Evolutionary conservation across 2,797 vertebrate genomes (phyloP), one percentile per base, ranked within the genome.

Genomic region (Channallabes apus): DNA sequence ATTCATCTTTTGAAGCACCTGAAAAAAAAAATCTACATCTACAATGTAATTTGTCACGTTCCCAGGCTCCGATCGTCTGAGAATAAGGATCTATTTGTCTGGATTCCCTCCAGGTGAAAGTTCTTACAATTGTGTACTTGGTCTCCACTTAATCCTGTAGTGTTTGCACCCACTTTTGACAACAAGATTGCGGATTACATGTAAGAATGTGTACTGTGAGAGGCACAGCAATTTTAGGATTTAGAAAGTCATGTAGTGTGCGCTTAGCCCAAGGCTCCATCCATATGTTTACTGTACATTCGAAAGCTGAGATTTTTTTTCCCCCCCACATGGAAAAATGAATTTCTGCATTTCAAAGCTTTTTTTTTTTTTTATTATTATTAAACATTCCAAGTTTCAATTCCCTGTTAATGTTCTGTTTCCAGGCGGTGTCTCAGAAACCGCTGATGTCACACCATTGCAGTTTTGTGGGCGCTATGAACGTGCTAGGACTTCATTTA

Each of bases 131-230:
- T 78, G 75, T 78, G 11, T 59, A 24, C 29, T 35, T 15, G 75
- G 56, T 78, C 75, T 38, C 32, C 29, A 8, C 75, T 79, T 35
- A 20, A 72, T 82, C 67, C 62, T 73, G 59, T 78, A 76, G 81
- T 35, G 8, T 67, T 69, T 54, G 62, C 72, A 65, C 85, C 85
- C 35, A 65, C 41, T 22, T 65, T 67, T 46, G 80, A 32, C 64
- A 64, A 22, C 72, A 58, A 56, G 73, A 76, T 76, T 20, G 73
- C 27, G 27, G 64, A 81, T 81, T 54, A 67, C 62, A 14, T 24
- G 62, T 22, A 81, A 32, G 46, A 56, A 81, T 56, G 80, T 68
- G 38, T 27, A 24, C 17, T 29, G n/a, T 6, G 64, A 81, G 38
- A 7, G 22, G 17, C 64, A 20, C 41, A 4, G 80, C 64, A 65